phyloP scores from a whole-genome alignment of 2,888 invertebrate species.

The Troides aeacus region DNA sequence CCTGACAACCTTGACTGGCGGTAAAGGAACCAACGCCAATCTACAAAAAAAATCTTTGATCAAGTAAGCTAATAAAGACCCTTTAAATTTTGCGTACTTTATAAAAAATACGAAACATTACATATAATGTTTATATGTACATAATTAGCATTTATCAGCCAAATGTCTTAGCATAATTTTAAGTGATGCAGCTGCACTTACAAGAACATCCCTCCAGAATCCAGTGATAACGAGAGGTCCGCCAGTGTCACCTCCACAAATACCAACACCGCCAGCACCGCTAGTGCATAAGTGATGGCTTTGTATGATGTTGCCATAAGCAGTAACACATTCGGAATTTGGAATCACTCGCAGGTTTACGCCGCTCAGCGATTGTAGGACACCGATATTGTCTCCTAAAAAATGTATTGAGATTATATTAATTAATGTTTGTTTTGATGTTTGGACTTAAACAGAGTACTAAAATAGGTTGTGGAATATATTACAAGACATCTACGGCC shows the following conservation, averaged over 20 bases:
- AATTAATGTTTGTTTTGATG: not conserved
- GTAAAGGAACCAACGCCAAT: slow-evolving; percentile 54
- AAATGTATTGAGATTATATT: not conserved
- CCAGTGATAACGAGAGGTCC: slow-evolving; percentile 45
- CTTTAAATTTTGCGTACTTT: no score
- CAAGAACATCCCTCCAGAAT: slow-evolving; percentile 42
- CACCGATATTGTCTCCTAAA: slow-evolving; percentile 42
- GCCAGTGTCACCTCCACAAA: slow-evolving; percentile 52
- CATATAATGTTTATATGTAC: no score
- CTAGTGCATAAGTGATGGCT: slow-evolving; percentile 49
- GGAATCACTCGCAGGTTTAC: slow-evolving; percentile 46
- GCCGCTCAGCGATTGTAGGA: slow-evolving; percentile 41
- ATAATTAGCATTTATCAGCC: no score
- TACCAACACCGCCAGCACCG: slow-evolving; percentile 45
- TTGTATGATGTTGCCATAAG: slow-evolving; percentile 41
- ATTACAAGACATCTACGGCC: no score
- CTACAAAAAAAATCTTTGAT: slow-evolving; percentile 30
- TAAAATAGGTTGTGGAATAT: no score
- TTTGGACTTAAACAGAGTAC: no score
- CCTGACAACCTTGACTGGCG: slow-evolving; percentile 49
- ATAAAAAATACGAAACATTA: no score
- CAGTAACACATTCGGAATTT: slow-evolving; percentile 44
- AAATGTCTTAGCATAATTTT: no score
- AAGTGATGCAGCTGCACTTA: slow-evolving; percentile 31
- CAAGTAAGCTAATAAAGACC: no score